Evolutionary conservation across 2,113 vertebrate species (phyloP).

Genomic region (Laticauda colubrina): DNA sequence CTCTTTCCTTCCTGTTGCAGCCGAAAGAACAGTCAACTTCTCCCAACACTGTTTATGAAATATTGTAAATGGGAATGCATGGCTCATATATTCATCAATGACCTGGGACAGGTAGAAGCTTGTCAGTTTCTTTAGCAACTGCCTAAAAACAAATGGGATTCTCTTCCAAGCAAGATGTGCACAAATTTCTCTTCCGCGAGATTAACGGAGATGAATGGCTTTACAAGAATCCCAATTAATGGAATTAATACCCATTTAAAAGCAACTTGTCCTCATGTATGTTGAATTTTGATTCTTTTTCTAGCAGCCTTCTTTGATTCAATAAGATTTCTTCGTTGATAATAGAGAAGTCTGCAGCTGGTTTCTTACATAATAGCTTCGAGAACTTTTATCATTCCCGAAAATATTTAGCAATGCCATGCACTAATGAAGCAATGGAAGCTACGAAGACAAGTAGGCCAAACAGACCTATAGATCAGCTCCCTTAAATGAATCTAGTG

Average conservation of each 20-base stretch:
- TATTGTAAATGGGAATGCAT: background rate
- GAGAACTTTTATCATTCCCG: background rate
- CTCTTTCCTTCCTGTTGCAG: background rate
- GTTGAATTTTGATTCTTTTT: background rate
- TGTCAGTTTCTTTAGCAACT: background rate
- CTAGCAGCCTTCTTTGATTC: background rate
- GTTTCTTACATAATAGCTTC: background rate
- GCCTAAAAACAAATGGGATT: background rate
- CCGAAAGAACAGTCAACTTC: background rate
- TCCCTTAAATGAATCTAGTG: background rate
- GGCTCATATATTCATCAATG: background rate
- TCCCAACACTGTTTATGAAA: background rate
- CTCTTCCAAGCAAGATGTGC: background rate
- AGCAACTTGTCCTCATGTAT: background rate
- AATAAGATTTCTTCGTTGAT: background rate
- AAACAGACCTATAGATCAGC: background rate
- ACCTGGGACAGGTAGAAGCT: background rate
- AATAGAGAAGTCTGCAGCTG: background rate
- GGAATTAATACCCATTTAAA: background rate
- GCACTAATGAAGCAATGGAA: background rate
- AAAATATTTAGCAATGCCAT: background rate
- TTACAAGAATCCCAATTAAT: background rate
- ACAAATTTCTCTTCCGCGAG: background rate
- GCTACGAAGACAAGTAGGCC: background rate
- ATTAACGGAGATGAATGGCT: background rate